Conservation (phyloP, 2,797 vertebrate genomes). For the Thaleichthys pacificus region DNA sequence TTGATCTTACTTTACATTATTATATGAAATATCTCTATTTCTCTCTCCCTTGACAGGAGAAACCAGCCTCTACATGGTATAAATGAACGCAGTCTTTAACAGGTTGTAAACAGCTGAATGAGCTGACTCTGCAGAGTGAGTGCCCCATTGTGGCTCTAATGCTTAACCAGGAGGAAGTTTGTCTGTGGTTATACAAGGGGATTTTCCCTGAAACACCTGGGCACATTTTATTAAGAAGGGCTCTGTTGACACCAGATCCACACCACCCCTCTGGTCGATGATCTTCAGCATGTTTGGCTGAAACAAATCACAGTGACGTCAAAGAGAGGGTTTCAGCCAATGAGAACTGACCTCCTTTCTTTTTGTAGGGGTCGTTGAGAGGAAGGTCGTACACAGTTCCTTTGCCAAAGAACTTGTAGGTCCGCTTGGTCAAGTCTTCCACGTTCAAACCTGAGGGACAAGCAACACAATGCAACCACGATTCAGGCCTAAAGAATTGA, state of each 20-base stretch:
- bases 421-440: constrained; percentile 59
- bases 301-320: neutral
- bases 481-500: neutral
- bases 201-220: constrained; percentile 18
- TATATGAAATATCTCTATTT: too few species aligned
- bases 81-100: neutral
- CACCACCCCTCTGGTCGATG: constrained; percentile 9
- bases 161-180: constrained; percentile 36
- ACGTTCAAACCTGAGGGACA: constrained; percentile 55
- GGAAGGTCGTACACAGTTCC: constrained; percentile 69
- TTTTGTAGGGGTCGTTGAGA: constrained; percentile 67
- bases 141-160: neutral
- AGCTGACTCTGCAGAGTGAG: neutral
- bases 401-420: constrained; percentile 66
- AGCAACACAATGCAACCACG: neutral
- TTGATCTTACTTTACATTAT: too few species aligned
- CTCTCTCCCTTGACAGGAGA: too few species aligned
- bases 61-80: too few species aligned
- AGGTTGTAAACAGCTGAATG: neutral
- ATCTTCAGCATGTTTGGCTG: neutral
- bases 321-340: neutral
- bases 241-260: constrained; percentile 2
- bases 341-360: constrained; percentile 49
- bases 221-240: constrained; percentile 39
- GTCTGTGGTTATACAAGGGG: constrained; percentile 33